Evolutionary conservation across 1,140 invertebrate species (phyloP).

Genomic region (Heliothis subflexa): DNA sequence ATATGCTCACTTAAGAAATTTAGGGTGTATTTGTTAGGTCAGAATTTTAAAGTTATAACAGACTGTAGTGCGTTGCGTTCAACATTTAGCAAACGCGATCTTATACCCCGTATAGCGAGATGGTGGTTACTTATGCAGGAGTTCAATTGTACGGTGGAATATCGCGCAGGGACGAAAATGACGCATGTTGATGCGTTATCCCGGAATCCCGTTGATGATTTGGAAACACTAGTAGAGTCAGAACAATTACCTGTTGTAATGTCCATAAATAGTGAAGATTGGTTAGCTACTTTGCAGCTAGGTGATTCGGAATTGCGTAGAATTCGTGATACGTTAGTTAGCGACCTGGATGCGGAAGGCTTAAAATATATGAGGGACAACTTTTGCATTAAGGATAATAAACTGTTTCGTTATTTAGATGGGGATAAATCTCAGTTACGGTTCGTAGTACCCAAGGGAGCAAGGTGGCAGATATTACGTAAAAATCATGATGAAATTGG

Average conservation of each 20-base stretch:
- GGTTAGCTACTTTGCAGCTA: constrained; percentile 44
- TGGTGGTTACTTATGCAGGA: constrained; percentile 72
- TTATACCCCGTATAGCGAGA: constrained; percentile 63
- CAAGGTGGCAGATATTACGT: constrained; percentile 49
- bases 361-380: background rate
- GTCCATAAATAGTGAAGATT: constrained; percentile 7
- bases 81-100: constrained; percentile 65
- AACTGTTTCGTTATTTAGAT: background rate
- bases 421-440: background rate
- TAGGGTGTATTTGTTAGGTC: background rate
- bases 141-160: constrained; percentile 43
- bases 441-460: constrained; percentile 51
- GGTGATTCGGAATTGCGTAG: constrained; percentile 4
- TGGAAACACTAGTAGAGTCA: background rate
- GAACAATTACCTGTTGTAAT: background rate
- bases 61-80: constrained; percentile 71
- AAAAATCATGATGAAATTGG: constrained; percentile 55
- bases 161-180: background rate
- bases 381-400: background rate
- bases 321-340: background rate
- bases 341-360: background rate
- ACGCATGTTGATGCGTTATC: constrained; percentile 12
- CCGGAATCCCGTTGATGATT: background rate
- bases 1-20: constrained; percentile 59
- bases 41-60: constrained; percentile 62